phyloP scores from a whole-genome alignment of 1,140 invertebrate species.

The Brachionus manjavacas region DNA sequence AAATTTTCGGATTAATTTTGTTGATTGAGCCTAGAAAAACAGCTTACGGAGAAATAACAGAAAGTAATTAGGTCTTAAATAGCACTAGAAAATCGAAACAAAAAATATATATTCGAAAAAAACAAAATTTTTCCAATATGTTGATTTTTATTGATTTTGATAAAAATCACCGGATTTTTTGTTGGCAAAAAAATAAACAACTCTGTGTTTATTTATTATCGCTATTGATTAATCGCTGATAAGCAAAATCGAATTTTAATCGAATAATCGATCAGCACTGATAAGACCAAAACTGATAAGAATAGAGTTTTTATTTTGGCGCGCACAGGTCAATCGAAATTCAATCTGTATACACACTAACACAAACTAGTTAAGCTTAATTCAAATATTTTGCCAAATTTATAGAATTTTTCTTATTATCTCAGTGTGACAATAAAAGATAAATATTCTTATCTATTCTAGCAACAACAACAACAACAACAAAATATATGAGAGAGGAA shows the following conservation, averaged over 20 bases:
- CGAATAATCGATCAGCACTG: background rate
- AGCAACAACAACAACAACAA: too few species aligned
- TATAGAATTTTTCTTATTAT: slow-evolving; percentile 12
- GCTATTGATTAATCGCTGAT: slow-evolving; percentile 19
- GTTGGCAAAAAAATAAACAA: background rate
- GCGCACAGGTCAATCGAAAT: background rate
- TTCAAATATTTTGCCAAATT: slow-evolving; percentile 9
- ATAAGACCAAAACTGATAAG: background rate
- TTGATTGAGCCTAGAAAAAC: background rate
- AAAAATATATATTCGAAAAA: background rate
- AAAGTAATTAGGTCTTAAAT: slow-evolving; percentile 31
- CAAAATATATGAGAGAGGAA: background rate
- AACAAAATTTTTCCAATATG: background rate
- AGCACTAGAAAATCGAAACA: background rate
- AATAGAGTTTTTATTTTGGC: background rate
- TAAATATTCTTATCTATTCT: background rate
- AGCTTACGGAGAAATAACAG: slow-evolving; percentile 18
- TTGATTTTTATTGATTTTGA: slow-evolving; percentile 6
- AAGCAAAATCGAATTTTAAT: background rate
- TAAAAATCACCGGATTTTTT: slow-evolving; percentile 17
- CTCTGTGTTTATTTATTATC: slow-evolving; percentile 14
- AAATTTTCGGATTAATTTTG: slow-evolving; percentile 1
- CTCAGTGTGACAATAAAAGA: slow-evolving; percentile 15
- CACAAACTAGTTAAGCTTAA: slow-evolving; percentile 5
- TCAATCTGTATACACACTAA: background rate